These are phyloP conservation scores for Nasonia giraulti DNA, from an alignment of 1,140 invertebrate species.

Conservation along the genomic window DNA sequence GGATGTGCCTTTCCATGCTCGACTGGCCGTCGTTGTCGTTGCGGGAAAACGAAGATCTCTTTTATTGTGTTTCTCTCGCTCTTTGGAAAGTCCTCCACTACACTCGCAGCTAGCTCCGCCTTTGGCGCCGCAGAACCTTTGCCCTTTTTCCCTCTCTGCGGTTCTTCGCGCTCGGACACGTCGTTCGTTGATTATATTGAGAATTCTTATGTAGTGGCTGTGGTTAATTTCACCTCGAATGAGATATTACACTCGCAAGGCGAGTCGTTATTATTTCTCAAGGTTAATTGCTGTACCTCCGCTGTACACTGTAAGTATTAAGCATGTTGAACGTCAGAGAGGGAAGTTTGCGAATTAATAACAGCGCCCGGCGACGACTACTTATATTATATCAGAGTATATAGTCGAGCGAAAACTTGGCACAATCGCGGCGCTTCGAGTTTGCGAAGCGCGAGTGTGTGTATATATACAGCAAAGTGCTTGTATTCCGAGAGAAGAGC, in stretches of 20 bases:
- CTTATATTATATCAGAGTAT: background rate
- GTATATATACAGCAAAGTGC: background rate
- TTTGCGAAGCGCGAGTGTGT: background rate
- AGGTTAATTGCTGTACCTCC: no score
- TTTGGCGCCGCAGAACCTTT: slow-evolving; percentile 34
- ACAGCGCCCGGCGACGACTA: background rate
- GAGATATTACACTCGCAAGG: no score
- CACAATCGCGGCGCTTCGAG: background rate
- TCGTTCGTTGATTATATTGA: no score
- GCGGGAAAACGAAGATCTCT: background rate
- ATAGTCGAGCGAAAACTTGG: background rate
- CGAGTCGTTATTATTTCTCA: no score
- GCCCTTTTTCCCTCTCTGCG: background rate
- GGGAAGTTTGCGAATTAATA: background rate
- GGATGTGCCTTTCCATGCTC: background rate
- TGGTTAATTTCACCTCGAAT: no score
- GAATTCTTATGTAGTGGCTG: no score
- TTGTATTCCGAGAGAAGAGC: background rate
- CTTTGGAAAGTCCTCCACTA: no score
- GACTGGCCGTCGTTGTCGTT: background rate
- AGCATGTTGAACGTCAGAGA: background rate
- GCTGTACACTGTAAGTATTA: no score
- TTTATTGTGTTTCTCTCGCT: no score
- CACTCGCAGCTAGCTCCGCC: background rate
- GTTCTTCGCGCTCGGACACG: background rate